These are phyloP conservation scores for Hedya salicella DNA, from an alignment of 2,888 invertebrate species.

Conservation along the genomic window DNA sequence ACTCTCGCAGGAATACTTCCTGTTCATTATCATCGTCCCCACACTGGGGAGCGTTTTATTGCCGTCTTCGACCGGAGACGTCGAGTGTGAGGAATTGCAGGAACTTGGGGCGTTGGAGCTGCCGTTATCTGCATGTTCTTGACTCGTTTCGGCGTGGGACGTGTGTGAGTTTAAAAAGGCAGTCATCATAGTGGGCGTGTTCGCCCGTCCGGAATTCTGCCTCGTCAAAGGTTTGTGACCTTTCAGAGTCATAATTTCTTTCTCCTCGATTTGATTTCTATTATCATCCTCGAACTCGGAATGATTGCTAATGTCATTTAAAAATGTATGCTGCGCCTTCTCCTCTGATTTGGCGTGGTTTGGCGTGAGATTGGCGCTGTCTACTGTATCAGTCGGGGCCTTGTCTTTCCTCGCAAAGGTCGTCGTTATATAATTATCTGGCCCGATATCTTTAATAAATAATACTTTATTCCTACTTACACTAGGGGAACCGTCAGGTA, in stretches of 20 bases:
- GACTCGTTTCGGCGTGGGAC: conserved; percentile 68
- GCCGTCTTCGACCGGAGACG: conserved; percentile 73
- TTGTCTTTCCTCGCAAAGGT: conserved; percentile 83
- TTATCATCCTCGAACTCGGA: conserved; percentile 82
- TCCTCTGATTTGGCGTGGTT: conserved; percentile 79
- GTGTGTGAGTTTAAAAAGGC: conserved; percentile 73
- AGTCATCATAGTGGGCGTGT: conserved; percentile 80
- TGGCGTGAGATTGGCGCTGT: conserved; percentile 69
- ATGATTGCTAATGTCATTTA: conserved; percentile 78
- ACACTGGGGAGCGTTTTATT: conserved; percentile 66
- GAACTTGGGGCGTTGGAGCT: conserved; percentile 74
- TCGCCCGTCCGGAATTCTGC: conserved; percentile 86
- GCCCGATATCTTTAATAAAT: conserved; percentile 88
- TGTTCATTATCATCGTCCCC: conserved; percentile 76
- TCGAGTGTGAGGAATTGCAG: conserved; percentile 76
- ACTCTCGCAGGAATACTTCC: conserved; percentile 76
- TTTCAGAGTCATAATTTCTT: conserved; percentile 80
- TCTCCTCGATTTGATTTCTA: conserved; percentile 80
- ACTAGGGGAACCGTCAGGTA: conserved; percentile 73
- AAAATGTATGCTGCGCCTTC: conserved; percentile 77
- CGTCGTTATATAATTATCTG: conserved; percentile 90
- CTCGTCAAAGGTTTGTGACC: conserved; percentile 89
- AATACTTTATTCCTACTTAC: conserved; percentile 84
- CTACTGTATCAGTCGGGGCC: conserved; percentile 62
- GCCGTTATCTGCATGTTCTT: conserved; percentile 61